A percentile compares a stretch with the other conserved stretches of the same genome.
These are phyloP conservation scores for Pluvianellus socialis DNA, from an alignment of 2,113 vertebrate species.

Conservation along the genomic window DNA sequence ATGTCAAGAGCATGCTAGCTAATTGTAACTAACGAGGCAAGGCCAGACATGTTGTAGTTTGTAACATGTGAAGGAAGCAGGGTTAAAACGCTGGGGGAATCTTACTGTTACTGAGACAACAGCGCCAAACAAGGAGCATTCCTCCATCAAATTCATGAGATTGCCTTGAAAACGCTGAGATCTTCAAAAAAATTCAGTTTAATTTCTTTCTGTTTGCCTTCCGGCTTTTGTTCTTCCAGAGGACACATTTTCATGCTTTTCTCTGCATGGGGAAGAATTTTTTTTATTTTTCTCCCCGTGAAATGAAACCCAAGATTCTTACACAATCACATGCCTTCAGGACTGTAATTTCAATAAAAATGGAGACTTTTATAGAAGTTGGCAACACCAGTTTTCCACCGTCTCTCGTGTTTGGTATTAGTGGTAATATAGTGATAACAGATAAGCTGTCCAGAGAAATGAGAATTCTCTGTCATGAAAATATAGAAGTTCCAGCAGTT, in stretches of 20 bases:
- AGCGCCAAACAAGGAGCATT: background rate
- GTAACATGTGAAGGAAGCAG: background rate
- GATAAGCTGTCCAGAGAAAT: background rate
- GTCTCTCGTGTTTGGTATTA: background rate
- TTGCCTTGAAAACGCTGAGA: background rate
- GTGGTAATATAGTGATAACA: background rate
- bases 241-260: background rate
- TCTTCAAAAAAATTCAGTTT: background rate
- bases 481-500: background rate
- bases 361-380: background rate
- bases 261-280: background rate
- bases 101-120: background rate
- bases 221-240: background rate
- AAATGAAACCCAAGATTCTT: background rate
- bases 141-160: background rate
- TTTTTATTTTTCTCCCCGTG: background rate
- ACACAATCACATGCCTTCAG: slow-evolving; percentile 14
- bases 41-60: background rate
- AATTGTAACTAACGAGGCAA: background rate
- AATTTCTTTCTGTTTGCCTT: background rate
- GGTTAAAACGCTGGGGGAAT: background rate
- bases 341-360: slow-evolving; percentile 18
- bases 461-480: background rate
- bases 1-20: background rate
- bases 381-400: background rate